Conservation (phyloP, 2,888 invertebrate species). For the Hyposoter didymator region DNA sequence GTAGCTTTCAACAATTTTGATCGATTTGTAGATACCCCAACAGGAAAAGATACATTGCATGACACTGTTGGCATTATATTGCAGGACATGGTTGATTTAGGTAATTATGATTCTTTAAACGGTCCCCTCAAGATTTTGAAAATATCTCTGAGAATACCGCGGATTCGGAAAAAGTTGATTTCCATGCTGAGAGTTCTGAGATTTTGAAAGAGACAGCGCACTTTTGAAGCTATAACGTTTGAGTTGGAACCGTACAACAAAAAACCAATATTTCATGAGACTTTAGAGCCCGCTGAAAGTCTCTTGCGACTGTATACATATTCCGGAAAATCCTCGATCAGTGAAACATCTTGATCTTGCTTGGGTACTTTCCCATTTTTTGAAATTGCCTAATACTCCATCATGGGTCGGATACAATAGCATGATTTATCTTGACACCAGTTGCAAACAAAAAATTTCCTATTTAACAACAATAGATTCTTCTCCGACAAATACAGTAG, state of each 20-base stretch:
- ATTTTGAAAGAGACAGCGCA: slow-evolving; percentile 76
- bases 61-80: slow-evolving; percentile 61
- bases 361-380: too few species aligned
- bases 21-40: slow-evolving; percentile 66
- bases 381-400: too few species aligned
- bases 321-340: too few species aligned
- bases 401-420: too few species aligned
- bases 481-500: too few species aligned
- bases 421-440: too few species aligned
- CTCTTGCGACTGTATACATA: too few species aligned
- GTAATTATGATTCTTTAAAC: slow-evolving; percentile 13
- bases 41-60: slow-evolving; percentile 67
- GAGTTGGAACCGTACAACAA: slow-evolving; percentile 57
- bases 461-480: too few species aligned
- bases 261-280: slow-evolving; percentile 53
- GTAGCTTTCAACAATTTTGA: slow-evolving; percentile 68
- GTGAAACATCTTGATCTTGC: too few species aligned
- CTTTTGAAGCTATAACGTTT: slow-evolving; percentile 59
- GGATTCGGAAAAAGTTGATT: slow-evolving; percentile 21
- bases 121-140: slow-evolving; percentile 7
- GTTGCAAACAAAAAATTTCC: too few species aligned
- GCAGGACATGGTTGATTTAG: slow-evolving; percentile 48
- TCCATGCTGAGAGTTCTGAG: slow-evolving; percentile 20
- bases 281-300: slow-evolving; percentile 38
- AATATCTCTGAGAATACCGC: not conserved